Conservation (phyloP, 2,888 invertebrate genomes). For the Oxystoma pomonae region DNA sequence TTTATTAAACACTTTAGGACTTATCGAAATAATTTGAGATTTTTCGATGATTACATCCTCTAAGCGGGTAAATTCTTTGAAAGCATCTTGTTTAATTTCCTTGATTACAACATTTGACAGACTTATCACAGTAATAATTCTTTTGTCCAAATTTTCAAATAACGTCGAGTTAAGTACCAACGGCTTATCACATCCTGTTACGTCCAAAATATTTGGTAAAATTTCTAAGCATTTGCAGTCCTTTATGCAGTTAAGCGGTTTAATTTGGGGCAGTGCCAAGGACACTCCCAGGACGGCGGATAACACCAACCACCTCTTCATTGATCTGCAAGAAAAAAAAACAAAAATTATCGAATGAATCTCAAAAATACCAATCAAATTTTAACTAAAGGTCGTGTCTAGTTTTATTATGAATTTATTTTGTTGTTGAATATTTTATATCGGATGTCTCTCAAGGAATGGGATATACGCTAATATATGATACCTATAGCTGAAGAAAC, state of each 20-base stretch:
- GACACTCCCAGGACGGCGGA: slow-evolving; percentile 27
- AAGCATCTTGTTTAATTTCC: slow-evolving; percentile 63
- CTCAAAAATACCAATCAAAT: too few species aligned
- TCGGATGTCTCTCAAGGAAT: too few species aligned
- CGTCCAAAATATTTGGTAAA: slow-evolving; percentile 27
- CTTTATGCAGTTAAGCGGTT: slow-evolving; percentile 29
- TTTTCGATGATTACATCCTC: slow-evolving; percentile 67
- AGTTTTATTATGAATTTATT: too few species aligned
- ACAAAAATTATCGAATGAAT: too few species aligned
- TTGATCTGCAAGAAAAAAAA: slow-evolving; percentile 27
- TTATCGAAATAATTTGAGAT: slow-evolving; percentile 61
- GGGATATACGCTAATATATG: too few species aligned
- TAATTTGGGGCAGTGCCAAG: slow-evolving; percentile 23
- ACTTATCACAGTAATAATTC: slow-evolving; percentile 27
- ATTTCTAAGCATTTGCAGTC: slow-evolving; percentile 33
- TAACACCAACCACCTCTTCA: slow-evolving; percentile 23
- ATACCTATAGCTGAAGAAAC: too few species aligned
- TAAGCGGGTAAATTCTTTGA: slow-evolving; percentile 62
- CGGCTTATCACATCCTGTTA: slow-evolving; percentile 31
- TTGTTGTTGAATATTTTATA: too few species aligned
- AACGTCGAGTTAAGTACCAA: slow-evolving; percentile 30
- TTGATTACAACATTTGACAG: slow-evolving; percentile 51
- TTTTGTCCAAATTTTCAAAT: slow-evolving; percentile 28
- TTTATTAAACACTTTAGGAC: slow-evolving; percentile 63
- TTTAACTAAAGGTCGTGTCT: too few species aligned